Evolutionary conservation across 2,888 invertebrate genomes (phyloP).

Genomic region (Artemia sinica): DNA sequence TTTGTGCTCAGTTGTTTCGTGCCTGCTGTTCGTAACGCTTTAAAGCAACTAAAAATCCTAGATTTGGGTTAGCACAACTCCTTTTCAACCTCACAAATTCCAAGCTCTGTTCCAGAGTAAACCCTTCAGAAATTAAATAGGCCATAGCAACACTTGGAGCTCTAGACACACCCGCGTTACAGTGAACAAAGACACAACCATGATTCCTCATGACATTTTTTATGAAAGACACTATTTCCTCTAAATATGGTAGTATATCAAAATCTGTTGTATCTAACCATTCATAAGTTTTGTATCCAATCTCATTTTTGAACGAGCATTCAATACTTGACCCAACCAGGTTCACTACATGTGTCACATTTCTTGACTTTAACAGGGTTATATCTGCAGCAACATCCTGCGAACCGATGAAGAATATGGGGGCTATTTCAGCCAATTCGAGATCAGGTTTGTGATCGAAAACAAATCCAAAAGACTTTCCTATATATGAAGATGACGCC

Average conservation of each 20-base stretch:
- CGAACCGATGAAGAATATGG: constrained; percentile 56
- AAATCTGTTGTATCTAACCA: constrained; percentile 60
- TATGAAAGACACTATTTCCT: constrained; percentile 45
- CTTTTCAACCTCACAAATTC: background rate
- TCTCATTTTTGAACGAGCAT: constrained; percentile 25
- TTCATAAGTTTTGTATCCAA: constrained; percentile 42
- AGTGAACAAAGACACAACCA: constrained; percentile 58
- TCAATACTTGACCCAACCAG: constrained; percentile 41
- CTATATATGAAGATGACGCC: constrained; percentile 17
- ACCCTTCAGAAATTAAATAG: constrained; percentile 48
- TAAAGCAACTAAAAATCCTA: constrained; percentile 6
- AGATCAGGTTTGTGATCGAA: constrained; percentile 64
- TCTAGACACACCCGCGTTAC: constrained; percentile 79
- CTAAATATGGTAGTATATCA: constrained; percentile 38
- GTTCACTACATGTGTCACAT: constrained; percentile 57
- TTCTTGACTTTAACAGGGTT: constrained; percentile 40
- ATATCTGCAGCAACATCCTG: constrained; percentile 58
- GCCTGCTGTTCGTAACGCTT: too few relatives aligned
- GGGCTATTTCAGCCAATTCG: constrained; percentile 46
- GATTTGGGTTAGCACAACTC: background rate
- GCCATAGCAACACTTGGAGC: constrained; percentile 60
- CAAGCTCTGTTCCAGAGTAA: background rate
- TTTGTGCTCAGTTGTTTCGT: too few relatives aligned
- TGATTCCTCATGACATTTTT: constrained; percentile 35
- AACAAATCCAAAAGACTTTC: constrained; percentile 47